Conservation (phyloP, 2,797 vertebrate genomes). For the Malurus splendens region DNA sequence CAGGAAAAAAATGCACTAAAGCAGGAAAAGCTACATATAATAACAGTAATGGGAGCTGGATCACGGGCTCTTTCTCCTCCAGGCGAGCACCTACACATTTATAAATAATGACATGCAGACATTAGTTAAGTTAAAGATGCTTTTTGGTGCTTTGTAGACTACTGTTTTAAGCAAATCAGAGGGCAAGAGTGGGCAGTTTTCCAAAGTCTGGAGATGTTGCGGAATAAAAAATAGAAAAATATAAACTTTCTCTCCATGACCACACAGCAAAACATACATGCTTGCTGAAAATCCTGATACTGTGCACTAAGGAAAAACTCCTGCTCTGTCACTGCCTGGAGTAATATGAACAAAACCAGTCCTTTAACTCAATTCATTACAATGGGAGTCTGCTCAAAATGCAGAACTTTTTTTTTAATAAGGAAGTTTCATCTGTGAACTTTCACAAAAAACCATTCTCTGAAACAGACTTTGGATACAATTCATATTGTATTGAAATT, state of each 20-base stretch:
- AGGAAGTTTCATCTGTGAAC: not conserved
- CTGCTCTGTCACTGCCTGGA: not conserved
- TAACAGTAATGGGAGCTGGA: not conserved
- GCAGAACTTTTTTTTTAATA: not conserved
- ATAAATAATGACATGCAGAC: not conserved
- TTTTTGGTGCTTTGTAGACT: not conserved
- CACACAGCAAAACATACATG: not conserved
- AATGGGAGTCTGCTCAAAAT: not conserved
- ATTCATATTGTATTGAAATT: not conserved
- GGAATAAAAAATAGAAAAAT: not conserved
- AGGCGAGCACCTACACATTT: not conserved
- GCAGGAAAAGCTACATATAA: not conserved
- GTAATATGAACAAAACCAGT: not conserved
- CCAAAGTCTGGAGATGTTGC: not conserved
- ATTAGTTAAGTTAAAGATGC: not conserved
- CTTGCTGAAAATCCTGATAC: not conserved
- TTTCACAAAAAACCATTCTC: not conserved
- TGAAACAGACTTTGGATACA: not conserved
- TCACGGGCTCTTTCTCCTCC: not conserved
- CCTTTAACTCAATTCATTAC: not conserved
- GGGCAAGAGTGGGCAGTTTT: not conserved
- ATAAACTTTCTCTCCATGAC: not conserved
- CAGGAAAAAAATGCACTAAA: not conserved
- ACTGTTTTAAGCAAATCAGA: conserved; percentile 12
- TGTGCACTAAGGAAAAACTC: not conserved